Percentiles rank a stretch among this genome's conserved stretches.
Evolutionary conservation across 2,888 invertebrate species (phyloP).

Genomic region (Troides aeacus): DNA sequence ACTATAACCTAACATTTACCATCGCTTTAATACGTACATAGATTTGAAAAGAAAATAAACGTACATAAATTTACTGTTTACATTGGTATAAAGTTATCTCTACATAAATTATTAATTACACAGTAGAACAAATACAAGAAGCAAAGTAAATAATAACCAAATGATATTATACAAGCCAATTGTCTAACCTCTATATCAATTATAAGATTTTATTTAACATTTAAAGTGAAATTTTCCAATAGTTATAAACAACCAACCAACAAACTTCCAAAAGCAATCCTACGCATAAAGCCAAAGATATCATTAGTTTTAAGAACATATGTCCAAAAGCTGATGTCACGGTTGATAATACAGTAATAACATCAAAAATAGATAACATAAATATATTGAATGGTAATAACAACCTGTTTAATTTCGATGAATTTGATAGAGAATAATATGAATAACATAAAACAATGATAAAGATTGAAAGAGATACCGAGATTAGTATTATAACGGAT

Average conservation of each 20-base stretch:
- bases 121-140: too few relatives aligned
- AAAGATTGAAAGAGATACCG: background rate
- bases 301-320: background rate
- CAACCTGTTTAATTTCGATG: background rate
- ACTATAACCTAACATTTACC: too few relatives aligned
- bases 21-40: too few relatives aligned
- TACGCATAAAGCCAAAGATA: background rate
- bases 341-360: constrained; percentile 1
- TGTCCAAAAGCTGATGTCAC: background rate
- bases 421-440: background rate
- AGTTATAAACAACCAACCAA: constrained; percentile 5
- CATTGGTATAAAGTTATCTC: too few relatives aligned
- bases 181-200: too few relatives aligned
- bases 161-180: too few relatives aligned
- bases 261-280: constrained; percentile 6
- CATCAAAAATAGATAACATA: constrained; percentile 1
- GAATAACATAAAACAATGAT: constrained; percentile 3
- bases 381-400: constrained; percentile 6
- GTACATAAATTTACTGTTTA: too few relatives aligned
- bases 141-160: too few relatives aligned
- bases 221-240: background rate
- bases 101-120: too few relatives aligned
- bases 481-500: background rate
- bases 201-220: too few relatives aligned
- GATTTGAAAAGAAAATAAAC: too few relatives aligned